Conservation (phyloP, 1,140 invertebrate genomes). For the Brachionus rotundiformis region DNA sequence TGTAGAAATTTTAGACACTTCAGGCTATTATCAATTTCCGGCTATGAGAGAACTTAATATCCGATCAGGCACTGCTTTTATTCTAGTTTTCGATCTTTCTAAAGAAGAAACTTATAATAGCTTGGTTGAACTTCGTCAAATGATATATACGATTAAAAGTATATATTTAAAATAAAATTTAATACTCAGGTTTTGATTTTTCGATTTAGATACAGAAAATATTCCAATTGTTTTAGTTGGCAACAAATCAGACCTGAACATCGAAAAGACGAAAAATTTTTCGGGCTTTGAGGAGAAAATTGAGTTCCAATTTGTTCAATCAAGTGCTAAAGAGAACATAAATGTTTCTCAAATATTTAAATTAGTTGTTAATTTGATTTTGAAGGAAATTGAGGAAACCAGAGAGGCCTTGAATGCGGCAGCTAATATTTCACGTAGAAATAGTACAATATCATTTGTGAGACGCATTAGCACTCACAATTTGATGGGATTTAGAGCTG, state of each 20-base stretch:
- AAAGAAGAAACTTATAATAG: conserved; percentile 58
- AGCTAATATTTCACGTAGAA: conserved; percentile 4
- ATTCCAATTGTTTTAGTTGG: conserved; percentile 42
- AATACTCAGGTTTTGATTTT: neutral
- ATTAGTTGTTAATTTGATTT: conserved; percentile 8
- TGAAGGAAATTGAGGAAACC: conserved; percentile 37
- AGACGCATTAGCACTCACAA: conserved; percentile 23
- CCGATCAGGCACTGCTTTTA: conserved; percentile 58
- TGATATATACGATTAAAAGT: conserved; percentile 25
- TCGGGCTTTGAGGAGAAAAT: conserved; percentile 6
- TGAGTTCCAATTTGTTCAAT: conserved; percentile 1
- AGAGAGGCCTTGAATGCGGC: conserved; percentile 11
- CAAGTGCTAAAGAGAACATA: conserved; percentile 48
- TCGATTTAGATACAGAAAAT: conserved; percentile 24
- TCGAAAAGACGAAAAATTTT: conserved; percentile 3
- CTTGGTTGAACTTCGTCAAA: neutral
- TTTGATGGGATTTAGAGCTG: neutral
- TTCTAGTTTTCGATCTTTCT: conserved; percentile 60
- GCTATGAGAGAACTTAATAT: conserved; percentile 63
- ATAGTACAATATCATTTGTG: conserved; percentile 39
- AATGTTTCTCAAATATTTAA: conserved; percentile 41
- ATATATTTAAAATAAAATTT: neutral
- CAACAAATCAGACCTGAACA: conserved; percentile 43
- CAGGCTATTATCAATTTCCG: conserved; percentile 61
- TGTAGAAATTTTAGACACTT: conserved; percentile 62